Evolutionary conservation across 1,140 invertebrate genomes (phyloP).

Genomic region (Drosophila varians): DNA sequence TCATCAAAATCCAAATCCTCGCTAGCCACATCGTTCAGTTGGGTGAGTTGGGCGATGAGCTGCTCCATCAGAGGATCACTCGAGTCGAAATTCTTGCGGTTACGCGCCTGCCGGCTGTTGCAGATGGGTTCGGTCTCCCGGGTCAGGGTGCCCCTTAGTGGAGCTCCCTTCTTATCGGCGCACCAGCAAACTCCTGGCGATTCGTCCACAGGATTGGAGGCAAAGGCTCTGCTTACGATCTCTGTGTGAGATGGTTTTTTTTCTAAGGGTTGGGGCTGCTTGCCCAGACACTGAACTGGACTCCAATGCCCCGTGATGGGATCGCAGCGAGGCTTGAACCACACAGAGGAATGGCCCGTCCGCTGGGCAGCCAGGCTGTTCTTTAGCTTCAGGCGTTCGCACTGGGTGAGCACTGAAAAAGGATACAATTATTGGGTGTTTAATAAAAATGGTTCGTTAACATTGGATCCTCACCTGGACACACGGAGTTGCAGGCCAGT

Average conservation of each 20-base stretch:
- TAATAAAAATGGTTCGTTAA: no score
- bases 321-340: constrained; percentile 90
- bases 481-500: constrained; percentile 91
- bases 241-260: constrained; percentile 23
- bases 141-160: constrained; percentile 90
- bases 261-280: constrained; percentile 53
- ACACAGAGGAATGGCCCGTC: constrained; percentile 84
- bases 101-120: constrained; percentile 90
- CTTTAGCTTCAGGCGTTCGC: constrained; percentile 90
- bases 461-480: constrained; percentile 89
- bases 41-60: constrained; percentile 87
- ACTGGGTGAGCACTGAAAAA: constrained; percentile 88
- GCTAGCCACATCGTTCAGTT: constrained; percentile 85
- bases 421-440: no score
- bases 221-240: constrained; percentile 65
- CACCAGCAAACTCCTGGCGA: constrained; percentile 91
- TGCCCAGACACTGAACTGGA: constrained; percentile 90
- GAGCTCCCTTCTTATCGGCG: constrained; percentile 91
- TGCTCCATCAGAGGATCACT: constrained; percentile 86
- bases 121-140: constrained; percentile 89
- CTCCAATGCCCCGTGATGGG: constrained; percentile 90
- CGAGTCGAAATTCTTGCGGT: constrained; percentile 78
- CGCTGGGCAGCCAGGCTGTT: constrained; percentile 89
- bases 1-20: constrained; percentile 75
- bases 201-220: constrained; percentile 12